These are phyloP conservation scores for Tetramorium simillimum DNA, from an alignment of 1,140 invertebrate species.

Conservation along the genomic window DNA sequence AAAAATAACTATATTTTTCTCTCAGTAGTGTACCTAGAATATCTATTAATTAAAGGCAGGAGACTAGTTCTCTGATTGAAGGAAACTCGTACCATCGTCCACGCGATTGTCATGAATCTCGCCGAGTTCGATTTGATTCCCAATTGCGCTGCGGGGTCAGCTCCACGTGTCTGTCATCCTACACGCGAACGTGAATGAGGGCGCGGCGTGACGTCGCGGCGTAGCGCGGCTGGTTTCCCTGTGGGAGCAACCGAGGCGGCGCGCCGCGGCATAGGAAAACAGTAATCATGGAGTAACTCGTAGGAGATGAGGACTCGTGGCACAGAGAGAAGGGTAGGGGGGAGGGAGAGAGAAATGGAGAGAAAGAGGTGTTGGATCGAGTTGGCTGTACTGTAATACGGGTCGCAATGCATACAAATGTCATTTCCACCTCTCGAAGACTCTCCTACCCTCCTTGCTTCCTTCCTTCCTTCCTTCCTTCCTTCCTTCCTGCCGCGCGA, in stretches of 20 bases:
- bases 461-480: conserved; percentile 7
- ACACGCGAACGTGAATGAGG: neutral
- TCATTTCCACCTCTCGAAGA: conserved; percentile 79
- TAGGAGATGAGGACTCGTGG: conserved; percentile 47
- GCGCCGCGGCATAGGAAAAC: conserved; percentile 79
- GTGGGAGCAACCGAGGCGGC: conserved; percentile 65
- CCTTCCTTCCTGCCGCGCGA: neutral
- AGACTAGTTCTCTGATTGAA: neutral
- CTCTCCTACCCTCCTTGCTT: conserved; percentile 39
- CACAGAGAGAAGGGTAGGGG: conserved; percentile 12
- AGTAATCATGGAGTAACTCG: conserved; percentile 81
- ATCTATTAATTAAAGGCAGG: neutral
- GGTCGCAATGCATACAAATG: conserved; percentile 85
- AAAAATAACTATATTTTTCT: no score
- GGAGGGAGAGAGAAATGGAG: conserved; percentile 40
- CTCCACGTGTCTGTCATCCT: conserved; percentile 8
- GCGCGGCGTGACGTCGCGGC: neutral
- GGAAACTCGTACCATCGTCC: neutral
- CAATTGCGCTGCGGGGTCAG: neutral
- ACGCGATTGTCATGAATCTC: neutral
- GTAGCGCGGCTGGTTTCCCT: conserved; percentile 59
- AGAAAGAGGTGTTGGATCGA: conserved; percentile 74
- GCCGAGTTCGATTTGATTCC: neutral
- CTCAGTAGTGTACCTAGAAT: neutral
- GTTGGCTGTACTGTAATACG: conserved; percentile 80